Percentiles rank a stretch among this genome's conserved stretches.
phyloP scores from a whole-genome alignment of 1,140 invertebrate species.

The Chrysomallon squamiferum region DNA sequence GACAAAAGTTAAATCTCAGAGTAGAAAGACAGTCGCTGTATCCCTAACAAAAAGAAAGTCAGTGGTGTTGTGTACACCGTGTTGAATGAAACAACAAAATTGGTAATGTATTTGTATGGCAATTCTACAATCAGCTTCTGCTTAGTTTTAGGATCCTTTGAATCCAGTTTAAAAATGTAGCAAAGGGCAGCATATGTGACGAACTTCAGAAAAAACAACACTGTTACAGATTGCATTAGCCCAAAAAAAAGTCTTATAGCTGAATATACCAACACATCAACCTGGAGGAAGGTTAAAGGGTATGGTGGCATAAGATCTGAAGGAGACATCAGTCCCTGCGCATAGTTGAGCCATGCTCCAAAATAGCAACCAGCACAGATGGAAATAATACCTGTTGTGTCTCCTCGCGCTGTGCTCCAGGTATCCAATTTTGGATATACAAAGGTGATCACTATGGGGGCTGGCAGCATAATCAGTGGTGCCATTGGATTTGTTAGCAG shows the following conservation, averaged over 20 bases:
- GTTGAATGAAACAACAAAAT: slow-evolving; percentile 65
- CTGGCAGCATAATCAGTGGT: slow-evolving; percentile 72
- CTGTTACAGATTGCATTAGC: slow-evolving; percentile 74
- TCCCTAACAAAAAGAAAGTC: slow-evolving; percentile 76
- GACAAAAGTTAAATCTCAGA: slow-evolving; percentile 85
- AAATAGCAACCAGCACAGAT: slow-evolving; percentile 78
- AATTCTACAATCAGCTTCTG: slow-evolving; percentile 71
- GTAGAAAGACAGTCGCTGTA: slow-evolving; percentile 82
- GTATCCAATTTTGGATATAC: slow-evolving; percentile 69
- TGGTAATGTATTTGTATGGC: slow-evolving; percentile 77
- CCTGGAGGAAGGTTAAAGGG: slow-evolving; percentile 71
- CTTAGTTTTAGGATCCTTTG: slow-evolving; percentile 61
- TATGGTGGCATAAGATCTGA: slow-evolving; percentile 66
- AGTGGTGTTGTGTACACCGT: slow-evolving; percentile 79
- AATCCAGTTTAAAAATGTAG: slow-evolving; percentile 70
- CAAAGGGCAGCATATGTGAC: slow-evolving; percentile 75
- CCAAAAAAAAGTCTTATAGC: slow-evolving; percentile 78
- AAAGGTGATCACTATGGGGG: slow-evolving; percentile 75
- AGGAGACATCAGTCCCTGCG: slow-evolving; percentile 70
- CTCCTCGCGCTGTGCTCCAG: slow-evolving; percentile 72
- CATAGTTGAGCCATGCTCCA: slow-evolving; percentile 86
- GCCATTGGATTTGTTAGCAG: slow-evolving; percentile 74
- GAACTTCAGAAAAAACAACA: slow-evolving; percentile 74
- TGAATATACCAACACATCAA: slow-evolving; percentile 76
- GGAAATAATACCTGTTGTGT: slow-evolving; percentile 82